phyloP scores from a whole-genome alignment of 2,888 invertebrate species.

The Crepidodera aurea region DNA sequence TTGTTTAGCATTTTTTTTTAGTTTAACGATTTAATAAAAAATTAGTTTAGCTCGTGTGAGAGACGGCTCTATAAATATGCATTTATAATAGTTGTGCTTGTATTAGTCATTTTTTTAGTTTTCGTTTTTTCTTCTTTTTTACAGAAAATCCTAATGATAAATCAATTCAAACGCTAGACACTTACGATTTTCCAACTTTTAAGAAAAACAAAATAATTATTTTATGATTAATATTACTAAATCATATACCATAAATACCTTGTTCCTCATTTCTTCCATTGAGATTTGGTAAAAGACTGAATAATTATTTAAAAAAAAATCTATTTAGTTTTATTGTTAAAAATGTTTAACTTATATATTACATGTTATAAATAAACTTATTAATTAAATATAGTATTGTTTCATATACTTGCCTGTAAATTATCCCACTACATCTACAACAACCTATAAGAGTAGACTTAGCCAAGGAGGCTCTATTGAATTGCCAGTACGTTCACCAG shows the following conservation, averaged over 20 bases:
- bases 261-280: background rate
- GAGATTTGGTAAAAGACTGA: conserved; percentile 5
- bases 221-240: background rate
- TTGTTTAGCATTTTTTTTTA: no score
- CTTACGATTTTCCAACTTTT: conserved; percentile 24
- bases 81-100: no score
- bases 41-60: no score
- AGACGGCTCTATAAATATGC: no score
- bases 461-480: no score
- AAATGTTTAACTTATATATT: background rate
- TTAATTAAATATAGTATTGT: background rate
- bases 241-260: background rate
- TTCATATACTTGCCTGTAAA: no score
- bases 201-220: conserved; percentile 19
- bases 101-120: no score
- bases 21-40: no score
- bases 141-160: conserved; percentile 22
- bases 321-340: background rate
- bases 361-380: background rate
- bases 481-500: no score
- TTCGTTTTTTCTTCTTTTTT: conserved; percentile 9
- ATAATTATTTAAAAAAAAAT: background rate
- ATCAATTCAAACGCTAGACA: conserved; percentile 12
- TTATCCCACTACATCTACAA: no score
- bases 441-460: no score